Evolutionary conservation across 2,888 invertebrate genomes (phyloP).

Genomic region (Parasteatoda lunata): DNA sequence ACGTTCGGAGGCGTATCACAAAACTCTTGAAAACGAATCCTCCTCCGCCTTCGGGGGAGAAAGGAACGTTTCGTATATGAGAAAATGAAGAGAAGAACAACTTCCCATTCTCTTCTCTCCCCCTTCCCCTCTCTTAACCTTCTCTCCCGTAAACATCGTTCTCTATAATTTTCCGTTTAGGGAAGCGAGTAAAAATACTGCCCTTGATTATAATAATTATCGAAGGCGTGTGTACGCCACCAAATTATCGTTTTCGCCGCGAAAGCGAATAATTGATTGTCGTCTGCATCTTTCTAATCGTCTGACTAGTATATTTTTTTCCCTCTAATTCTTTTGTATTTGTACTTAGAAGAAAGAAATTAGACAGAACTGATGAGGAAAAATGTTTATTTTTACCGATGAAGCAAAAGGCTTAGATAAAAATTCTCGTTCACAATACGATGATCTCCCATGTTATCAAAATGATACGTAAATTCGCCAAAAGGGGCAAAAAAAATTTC

Average conservation of each 20-base stretch:
- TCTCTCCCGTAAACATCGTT: slow-evolving; percentile 45
- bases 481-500: neutral
- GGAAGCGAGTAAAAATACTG: slow-evolving; percentile 55
- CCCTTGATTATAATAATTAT: slow-evolving; percentile 61
- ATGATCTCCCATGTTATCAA: neutral
- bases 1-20: slow-evolving; percentile 39
- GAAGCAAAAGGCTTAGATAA: neutral
- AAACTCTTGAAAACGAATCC: slow-evolving; percentile 42
- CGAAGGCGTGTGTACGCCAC: slow-evolving; percentile 56
- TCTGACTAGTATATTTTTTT: slow-evolving; percentile 22
- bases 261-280: slow-evolving; percentile 61
- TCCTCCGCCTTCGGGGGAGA: slow-evolving; percentile 47
- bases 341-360: slow-evolving; percentile 10
- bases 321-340: neutral
- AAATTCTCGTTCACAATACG: neutral
- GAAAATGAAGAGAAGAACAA: slow-evolving; percentile 35
- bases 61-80: slow-evolving; percentile 27
- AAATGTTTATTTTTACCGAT: neutral
- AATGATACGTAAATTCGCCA: neutral
- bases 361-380: neutral
- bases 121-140: slow-evolving; percentile 9
- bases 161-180: slow-evolving; percentile 67
- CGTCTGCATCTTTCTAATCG: slow-evolving; percentile 41
- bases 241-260: slow-evolving; percentile 37
- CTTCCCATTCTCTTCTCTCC: slow-evolving; percentile 19